Percentiles rank a stretch among this genome's conserved stretches.
phyloP scores from a whole-genome alignment of 2,113 vertebrate genomes.

The Rhadina sibilatrix region DNA sequence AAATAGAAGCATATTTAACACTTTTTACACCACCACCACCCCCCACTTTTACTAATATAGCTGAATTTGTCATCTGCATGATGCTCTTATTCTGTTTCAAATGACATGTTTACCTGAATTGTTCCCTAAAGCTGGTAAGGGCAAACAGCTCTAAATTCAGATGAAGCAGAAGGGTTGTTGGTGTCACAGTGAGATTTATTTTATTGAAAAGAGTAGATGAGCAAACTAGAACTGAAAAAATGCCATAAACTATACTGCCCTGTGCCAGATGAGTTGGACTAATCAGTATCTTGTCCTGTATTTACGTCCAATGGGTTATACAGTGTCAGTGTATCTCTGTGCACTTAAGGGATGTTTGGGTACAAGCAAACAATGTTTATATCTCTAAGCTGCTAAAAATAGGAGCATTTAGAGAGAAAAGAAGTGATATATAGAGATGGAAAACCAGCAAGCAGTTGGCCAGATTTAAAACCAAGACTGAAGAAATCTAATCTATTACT shows the following conservation, averaged over 20 bases:
- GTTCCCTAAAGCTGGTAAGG: not conserved
- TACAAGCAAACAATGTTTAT: not conserved
- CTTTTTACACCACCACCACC: rapidly evolving
- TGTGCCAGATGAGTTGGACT: not conserved
- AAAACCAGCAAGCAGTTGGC: not conserved
- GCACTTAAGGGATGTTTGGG: not conserved
- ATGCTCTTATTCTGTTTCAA: not conserved
- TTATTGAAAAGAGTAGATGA: not conserved
- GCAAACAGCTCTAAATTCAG: not conserved
- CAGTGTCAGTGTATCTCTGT: not conserved
- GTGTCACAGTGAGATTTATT: not conserved
- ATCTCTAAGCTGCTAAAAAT: not conserved
- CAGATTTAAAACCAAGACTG: not conserved
- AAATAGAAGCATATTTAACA: not conserved
- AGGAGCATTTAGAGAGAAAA: not conserved
- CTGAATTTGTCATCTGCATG: not conserved
- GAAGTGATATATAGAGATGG: not conserved
- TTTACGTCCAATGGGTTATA: not conserved
- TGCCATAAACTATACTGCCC: not conserved
- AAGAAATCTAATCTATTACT: not conserved
- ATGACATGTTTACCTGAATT: not conserved
- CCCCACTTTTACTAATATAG: not conserved
- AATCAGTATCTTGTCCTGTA: not conserved
- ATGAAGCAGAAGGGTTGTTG: not conserved
- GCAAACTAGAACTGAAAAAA: not conserved